Base-by-base conservation (phyloP, 2,888 invertebrate genomes). In the Syrista parreyssii region DNA sequence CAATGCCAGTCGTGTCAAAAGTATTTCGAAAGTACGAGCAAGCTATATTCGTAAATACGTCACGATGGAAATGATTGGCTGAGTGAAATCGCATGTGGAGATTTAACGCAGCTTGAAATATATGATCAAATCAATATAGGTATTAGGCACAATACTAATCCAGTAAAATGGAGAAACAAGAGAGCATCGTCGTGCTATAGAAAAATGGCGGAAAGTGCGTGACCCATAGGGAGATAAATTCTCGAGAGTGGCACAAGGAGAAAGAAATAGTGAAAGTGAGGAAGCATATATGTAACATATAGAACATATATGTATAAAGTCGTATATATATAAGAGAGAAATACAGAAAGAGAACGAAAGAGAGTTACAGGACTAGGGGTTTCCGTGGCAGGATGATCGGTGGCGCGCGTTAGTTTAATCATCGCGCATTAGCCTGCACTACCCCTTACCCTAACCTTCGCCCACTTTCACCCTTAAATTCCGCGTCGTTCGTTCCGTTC, bases 371-470 rank as follows among this genome's bases (percentile, higher is more conserved):
- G 86, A 86, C 84, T 83, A 85, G 83, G 87, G 81, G 87, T 88
- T 88, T 89, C 86, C 88, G 87, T 89, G 89, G 88, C 89, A 85
- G 90, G 86, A 89, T 91, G 91, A 91, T 91, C 86, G 90, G 91
- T 91, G 87, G 89, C 84, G 86, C 84, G 88, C 90, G 91, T 90
- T 91, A 91, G 90, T 90, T 91, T 91, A 91, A 91, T 91, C 91
- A 91, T 91, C 91, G 87, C 91, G 89, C 91, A 90, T 91, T 91
- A 91, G 90, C 90, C 76, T 88, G 80, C 79, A 78, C 79, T 86
- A 88, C 87, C 87, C 87, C 84, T 85, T 82, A 82, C 86, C 83
- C 83, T 81, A 79, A 81, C 78, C 84, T 86, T 86, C 83, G 84
- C 84, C 86, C 86, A 89, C 87, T 88, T 89, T 88, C 86, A 86